Evolutionary conservation across 2,888 invertebrate species (phyloP), one percentile per base, ranked within the genome.

Genomic region (Deladenus siricidicola): DNA sequence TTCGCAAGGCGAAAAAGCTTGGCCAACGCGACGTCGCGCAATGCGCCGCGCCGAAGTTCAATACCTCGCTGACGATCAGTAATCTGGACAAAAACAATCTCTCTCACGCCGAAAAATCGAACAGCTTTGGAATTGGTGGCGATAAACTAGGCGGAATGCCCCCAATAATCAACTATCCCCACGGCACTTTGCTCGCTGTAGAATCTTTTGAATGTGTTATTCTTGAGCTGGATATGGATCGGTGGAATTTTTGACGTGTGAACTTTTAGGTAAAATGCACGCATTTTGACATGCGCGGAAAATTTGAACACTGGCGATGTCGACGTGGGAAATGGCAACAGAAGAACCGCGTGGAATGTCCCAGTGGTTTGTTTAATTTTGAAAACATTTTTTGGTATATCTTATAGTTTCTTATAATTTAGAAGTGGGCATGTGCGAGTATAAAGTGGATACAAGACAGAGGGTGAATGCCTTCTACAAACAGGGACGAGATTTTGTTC

Each of bases 321-420:
- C 50, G 71, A 48, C 54, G 72, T 17, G 74, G 75, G 24, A 67
- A 66, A 53, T 75, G 75, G 75, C 65, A 70, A 17, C 52, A 57
- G 30, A 69, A 70, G 23, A 68, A 66, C 14, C 58, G 66, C 29
- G 47, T 71, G 30, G 65, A 65, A 39, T 75, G 75, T 42, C 68
- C 71, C 0, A 61, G 57, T 47, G 60, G 71, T 70, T 56, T 28
- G 19, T 30, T 24, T 23, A 28, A 3, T 28, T 58, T 54, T 54
- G 4, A 4, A n/a, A n/a, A 50, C 23, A 53, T n/a, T 39, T 21
- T 23, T 49, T 21, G 29, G 17, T 28, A 28, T 43, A 17, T 39
- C 4, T 14, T 10, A n/a, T n/a, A n/a, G n/a, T n/a, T n/a, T n/a
- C n/a, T n/a, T n/a, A n/a, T 26, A 4, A 44, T 67, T 55, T 56